A percentile compares a stretch with the other conserved stretches of the same genome.
These are phyloP conservation scores for Rhopalosiphum nymphaeae DNA, from an alignment of 2,888 invertebrate genomes.

Conservation along the genomic window DNA sequence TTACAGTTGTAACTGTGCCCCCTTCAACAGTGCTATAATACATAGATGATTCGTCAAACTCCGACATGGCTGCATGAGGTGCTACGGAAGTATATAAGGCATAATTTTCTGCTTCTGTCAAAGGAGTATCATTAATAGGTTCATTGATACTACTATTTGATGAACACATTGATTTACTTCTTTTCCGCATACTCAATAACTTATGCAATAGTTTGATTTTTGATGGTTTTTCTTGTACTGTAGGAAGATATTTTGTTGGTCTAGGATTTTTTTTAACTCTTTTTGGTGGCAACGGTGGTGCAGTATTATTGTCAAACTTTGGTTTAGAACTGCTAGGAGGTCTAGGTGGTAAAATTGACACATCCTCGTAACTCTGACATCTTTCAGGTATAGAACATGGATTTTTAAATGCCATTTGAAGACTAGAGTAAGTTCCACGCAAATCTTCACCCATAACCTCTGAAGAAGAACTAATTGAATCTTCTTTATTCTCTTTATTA, in stretches of 20 bases:
- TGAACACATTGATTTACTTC: slow-evolving; percentile 65
- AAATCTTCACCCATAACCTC: slow-evolving; percentile 47
- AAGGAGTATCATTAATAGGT: slow-evolving; percentile 73
- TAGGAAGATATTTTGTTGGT: slow-evolving; percentile 74
- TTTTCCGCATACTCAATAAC: slow-evolving; percentile 70
- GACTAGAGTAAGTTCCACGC: slow-evolving; percentile 79
- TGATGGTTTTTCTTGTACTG: slow-evolving; percentile 71
- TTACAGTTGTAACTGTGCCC: slow-evolving; percentile 61
- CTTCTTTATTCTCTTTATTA: slow-evolving; percentile 82
- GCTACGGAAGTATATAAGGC: slow-evolving; percentile 89
- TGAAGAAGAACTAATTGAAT: slow-evolving; percentile 38
- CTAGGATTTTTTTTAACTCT: slow-evolving; percentile 71
- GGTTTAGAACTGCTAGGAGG: slow-evolving; percentile 71
- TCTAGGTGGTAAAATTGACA: slow-evolving; percentile 72
- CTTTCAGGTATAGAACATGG: slow-evolving; percentile 76
- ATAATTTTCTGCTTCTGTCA: slow-evolving; percentile 90
- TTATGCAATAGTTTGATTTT: slow-evolving; percentile 78
- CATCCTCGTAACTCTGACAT: slow-evolving; percentile 74
- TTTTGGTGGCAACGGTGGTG: slow-evolving; percentile 87
- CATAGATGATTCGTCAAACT: slow-evolving; percentile 89
- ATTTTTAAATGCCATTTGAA: slow-evolving; percentile 88
- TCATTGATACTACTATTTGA: slow-evolving; percentile 66
- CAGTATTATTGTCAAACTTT: slow-evolving; percentile 35
- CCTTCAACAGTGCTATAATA: slow-evolving; percentile 88
- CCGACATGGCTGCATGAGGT: slow-evolving; percentile 87